Base-by-base conservation (phyloP, 2,797 vertebrate genomes). In the Loris lydekkerianus region DNA sequence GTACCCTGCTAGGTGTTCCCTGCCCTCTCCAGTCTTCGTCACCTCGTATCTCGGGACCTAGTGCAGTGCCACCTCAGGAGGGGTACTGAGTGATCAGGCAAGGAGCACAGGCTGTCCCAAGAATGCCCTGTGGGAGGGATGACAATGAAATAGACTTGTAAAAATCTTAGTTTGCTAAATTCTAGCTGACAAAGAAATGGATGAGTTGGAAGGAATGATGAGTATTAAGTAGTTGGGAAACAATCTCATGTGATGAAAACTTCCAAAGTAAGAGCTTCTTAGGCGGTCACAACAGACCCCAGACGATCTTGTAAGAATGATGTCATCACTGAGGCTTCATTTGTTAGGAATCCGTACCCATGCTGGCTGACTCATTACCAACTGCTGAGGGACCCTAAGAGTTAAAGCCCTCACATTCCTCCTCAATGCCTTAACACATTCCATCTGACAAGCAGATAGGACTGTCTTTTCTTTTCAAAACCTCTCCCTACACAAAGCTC, bases 351-450 rank as follows among this genome's bases (percentile, higher is more conserved):
- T 98, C 97, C 84, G 53, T 95, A 96, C 98, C 98, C 98, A 98
- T 96, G 97, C 97, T 82, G 98, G 97, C 94, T 98, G 97, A 98
- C 53, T 98, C 98, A 98, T 96, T 97, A 94, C 91, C 97, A 97
- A 96, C 96, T 97, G 98, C 98, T 92, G 93, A 98, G 98, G 97
- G 97, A 97, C 95, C 96, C 93, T 96, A 97, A 98, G 97, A 90
- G 92, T 98, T 98, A 98, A 84, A 98, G 98, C 97, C 96, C 96
- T 97, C 94, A 96, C 98, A 98, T 99, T 99, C 98, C 97, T 98
- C 96, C 96, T 88, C 43, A 95, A 98, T 99, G 98, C 97, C 97
- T 97, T 37, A n/a, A 97, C 61, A 70, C 89, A 97, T 97, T 98
- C 96, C 97, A 96, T 97, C 97, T 97, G 97, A 97, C 96, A 96